Conservation (phyloP, 2,888 invertebrate genomes). For the Quadriops clusia region DNA sequence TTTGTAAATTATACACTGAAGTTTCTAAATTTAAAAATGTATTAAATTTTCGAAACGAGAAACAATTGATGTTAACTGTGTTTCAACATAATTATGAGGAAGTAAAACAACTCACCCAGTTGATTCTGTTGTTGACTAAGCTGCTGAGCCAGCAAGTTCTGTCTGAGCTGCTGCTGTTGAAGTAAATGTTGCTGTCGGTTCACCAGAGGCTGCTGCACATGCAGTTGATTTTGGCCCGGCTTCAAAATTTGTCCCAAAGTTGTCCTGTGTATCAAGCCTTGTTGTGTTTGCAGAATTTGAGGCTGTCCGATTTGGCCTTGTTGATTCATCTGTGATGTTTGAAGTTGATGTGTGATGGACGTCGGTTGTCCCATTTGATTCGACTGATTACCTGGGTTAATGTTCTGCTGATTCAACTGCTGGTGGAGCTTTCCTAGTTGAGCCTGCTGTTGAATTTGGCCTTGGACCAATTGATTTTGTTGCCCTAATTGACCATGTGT, state of each 20-base stretch:
- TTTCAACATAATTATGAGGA: no score
- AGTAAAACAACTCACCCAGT: no score
- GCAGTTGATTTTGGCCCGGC: conserved; percentile 17
- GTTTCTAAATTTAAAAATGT: no score
- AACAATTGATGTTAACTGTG: no score
- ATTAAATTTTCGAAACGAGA: no score
- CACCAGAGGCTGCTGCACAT: conserved; percentile 32
- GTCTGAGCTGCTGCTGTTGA: conserved; percentile 31
- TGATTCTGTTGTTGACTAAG: conserved; percentile 17
- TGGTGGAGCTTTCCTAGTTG: conserved; percentile 16
- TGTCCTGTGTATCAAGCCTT: no score
- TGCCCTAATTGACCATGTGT: conserved; percentile 15
- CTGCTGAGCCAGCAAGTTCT: conserved; percentile 15
- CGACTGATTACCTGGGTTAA: conserved; percentile 25
- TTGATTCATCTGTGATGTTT: conserved; percentile 11
- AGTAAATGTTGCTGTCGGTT: conserved; percentile 29
- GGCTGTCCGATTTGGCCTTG: conserved; percentile 9
- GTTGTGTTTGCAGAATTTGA: conserved; percentile 11
- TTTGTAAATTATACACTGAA: no score
- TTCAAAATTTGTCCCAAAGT: no score
- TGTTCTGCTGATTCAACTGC: conserved; percentile 30
- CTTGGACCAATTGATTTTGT: conserved; percentile 12
- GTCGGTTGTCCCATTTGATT: conserved; percentile 8
- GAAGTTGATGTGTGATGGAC: conserved; percentile 13
- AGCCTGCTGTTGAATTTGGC: conserved; percentile 2